Base-by-base conservation (phyloP, 2,888 invertebrate species). In the Drosophila paramelanica region DNA sequence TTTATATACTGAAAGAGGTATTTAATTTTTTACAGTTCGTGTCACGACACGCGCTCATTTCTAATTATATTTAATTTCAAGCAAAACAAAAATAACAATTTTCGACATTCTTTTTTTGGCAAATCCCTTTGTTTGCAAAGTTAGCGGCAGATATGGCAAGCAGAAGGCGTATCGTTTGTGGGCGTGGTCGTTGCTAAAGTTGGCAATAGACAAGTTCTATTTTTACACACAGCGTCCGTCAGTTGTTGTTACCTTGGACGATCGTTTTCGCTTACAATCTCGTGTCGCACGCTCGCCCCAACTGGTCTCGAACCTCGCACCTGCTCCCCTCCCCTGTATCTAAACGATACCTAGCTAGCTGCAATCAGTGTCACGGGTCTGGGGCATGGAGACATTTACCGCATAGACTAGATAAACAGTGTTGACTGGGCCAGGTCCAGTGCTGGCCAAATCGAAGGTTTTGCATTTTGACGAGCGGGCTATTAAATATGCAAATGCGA, bases 181-280 rank as follows among this genome's bases (percentile, higher is more conserved):
- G 11, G n/a, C 38, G n/a, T n/a, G 11, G 2, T 4, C 23, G 36
- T 11, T 23, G 14, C 11, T 50, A 6, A 6, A 11, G 38, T 41
- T 23, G 42, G 25, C n/a, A 41, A 27, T 38, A 20, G 27, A 38
- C 25, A 43, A 31, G 38, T 8, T 38, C 27, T 45, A 27, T 49
- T 17, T 42, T 43, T 14, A 20, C 41, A 45, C 36, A 36, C 25
- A 49, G 45, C 59, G 67, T 73, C 62, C 67, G 23, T 23, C 23
- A 4, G 23, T 4, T 23, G 42, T 33, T 67, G 60, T 86, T 80
- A 86, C 81, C 81, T 82, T 82, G 81, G 70, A 57, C 51, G 42
- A 31, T 39, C 62, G 87, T 83, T 88, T 88, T 58, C 66, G 65
- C 67, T 82, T 88, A 82, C 89, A 82, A 82, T 57, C 68, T 68